Base-by-base conservation (phyloP, 2,113 vertebrate species). In the Chloropsis cyanopogon region DNA sequence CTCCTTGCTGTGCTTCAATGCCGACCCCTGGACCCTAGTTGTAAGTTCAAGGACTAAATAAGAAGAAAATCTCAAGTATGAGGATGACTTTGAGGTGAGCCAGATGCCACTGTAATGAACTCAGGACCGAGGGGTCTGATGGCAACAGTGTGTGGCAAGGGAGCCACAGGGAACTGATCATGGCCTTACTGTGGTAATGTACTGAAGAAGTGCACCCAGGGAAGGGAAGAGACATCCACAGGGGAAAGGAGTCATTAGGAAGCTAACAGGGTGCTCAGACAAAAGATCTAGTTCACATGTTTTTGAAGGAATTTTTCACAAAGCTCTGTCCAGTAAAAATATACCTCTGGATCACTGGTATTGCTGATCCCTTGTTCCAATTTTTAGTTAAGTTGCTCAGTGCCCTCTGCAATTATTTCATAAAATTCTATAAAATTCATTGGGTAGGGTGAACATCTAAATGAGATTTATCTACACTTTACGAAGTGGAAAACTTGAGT, bases 1-100 rank as follows among this genome's bases (percentile, higher is more conserved):
- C 4, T 23, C 20, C 54, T 14, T 0, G 0, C 7, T 12, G 24
- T 35, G 37, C 53, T 89, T 57, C 28, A 24, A 2, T 33, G 18
- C 21, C 4, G 3, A n/a, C 31, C 22, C 66, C 6, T 0, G 1
- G 11, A 35, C 18, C n/a, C 24, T 12, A 60, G 8, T 6, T 76
- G 23, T 8, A 56, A 21, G 6, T 49, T 79, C 25, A 42, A 28
- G 1, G 10, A 4, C 19, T 49, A 70, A 24, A 50, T 26, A 76
- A 71, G 49, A 56, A 37, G 8, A 17, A 71, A 86, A 47, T 12
- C 12, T 50, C 22, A 14, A 16, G 33, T 41, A 14, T 37, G 31
- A 57, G 31, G 14, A 26, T 33, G n/a, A 15, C 10, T 64, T 56
- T 39, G 4, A 23, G 15, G 22, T 64, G n/a, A 76, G 47, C 14